These are phyloP conservation scores for Philereme transversata DNA, from an alignment of 2,888 invertebrate genomes.

Conservation along the genomic window DNA sequence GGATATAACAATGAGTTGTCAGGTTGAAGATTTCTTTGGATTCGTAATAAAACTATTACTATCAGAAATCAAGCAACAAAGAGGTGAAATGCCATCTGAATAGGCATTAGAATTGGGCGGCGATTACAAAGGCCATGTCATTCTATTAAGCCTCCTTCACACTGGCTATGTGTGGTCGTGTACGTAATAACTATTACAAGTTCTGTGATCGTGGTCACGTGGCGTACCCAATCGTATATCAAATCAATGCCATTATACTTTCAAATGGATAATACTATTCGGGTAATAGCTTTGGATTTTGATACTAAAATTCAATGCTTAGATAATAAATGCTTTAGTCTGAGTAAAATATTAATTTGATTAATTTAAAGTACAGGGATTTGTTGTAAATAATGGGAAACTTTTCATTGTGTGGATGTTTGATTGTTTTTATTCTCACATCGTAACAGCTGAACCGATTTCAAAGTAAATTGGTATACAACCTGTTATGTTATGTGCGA, in stretches of 20 bases:
- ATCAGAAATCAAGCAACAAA: constrained; percentile 82
- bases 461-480: no score
- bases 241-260: constrained; percentile 77
- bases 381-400: constrained; percentile 11
- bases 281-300: constrained; percentile 40
- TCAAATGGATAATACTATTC: constrained; percentile 52
- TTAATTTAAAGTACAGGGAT: constrained; percentile 2
- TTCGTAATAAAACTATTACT: constrained; percentile 83
- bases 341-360: constrained; percentile 21
- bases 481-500: no score
- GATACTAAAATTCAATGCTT: constrained; percentile 27
- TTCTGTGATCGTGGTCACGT: constrained; percentile 71
- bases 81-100: constrained; percentile 83
- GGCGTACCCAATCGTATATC: constrained; percentile 72
- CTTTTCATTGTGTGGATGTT: constrained; percentile 7
- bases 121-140: constrained; percentile 81
- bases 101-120: constrained; percentile 84
- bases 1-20: constrained; percentile 53
- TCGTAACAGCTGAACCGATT: no score
- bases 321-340: constrained; percentile 21
- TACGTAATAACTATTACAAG: constrained; percentile 10
- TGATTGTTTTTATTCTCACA: not conserved
- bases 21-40: constrained; percentile 66
- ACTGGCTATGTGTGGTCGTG: constrained; percentile 64
- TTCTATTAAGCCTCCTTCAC: constrained; percentile 82